Percentiles rank a stretch among this genome's conserved stretches.
phyloP scores from a whole-genome alignment of 2,113 vertebrate species.

The Syrrhaptes paradoxus region DNA sequence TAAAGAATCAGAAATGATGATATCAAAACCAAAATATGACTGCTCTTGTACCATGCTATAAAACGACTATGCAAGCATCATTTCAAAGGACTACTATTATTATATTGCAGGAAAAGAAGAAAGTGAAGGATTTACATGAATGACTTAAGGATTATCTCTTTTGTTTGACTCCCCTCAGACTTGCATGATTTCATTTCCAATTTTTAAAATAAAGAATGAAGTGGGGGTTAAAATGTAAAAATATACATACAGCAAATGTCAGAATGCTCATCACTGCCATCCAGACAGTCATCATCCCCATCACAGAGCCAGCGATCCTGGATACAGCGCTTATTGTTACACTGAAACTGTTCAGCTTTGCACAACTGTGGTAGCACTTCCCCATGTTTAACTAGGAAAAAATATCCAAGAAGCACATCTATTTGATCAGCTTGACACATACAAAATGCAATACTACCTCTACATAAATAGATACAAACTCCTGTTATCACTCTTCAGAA shows the following conservation, averaged over 20 bases:
- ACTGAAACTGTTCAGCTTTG: conserved; percentile 89
- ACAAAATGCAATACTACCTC: neutral
- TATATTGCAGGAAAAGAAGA: fast-evolving
- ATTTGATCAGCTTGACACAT: neutral
- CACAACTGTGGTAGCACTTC: conserved; percentile 79
- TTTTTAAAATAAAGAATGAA: fast-evolving
- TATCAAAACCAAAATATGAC: neutral
- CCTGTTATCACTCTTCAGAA: neutral
- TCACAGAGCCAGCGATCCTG: conserved; percentile 92
- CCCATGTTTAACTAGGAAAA: conserved; percentile 74
- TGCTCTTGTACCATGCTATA: neutral
- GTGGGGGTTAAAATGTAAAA: neutral
- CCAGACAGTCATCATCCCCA: conserved; percentile 94
- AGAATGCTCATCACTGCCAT: conserved; percentile 90
- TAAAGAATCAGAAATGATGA: neutral
- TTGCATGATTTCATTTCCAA: neutral
- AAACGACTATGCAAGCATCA: fast-evolving
- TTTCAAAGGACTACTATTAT: neutral
- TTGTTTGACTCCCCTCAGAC: neutral
- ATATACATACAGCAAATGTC: conserved; percentile 86
- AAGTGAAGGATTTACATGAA: neutral
- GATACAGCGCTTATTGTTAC: conserved; percentile 90
- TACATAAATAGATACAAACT: neutral
- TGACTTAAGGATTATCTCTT: neutral
- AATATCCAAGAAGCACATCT: neutral